A percentile compares a stretch with the other conserved stretches of the same genome.
phyloP scores from a whole-genome alignment of 2,113 vertebrate genomes.

The Pantherophis guttatus region DNA sequence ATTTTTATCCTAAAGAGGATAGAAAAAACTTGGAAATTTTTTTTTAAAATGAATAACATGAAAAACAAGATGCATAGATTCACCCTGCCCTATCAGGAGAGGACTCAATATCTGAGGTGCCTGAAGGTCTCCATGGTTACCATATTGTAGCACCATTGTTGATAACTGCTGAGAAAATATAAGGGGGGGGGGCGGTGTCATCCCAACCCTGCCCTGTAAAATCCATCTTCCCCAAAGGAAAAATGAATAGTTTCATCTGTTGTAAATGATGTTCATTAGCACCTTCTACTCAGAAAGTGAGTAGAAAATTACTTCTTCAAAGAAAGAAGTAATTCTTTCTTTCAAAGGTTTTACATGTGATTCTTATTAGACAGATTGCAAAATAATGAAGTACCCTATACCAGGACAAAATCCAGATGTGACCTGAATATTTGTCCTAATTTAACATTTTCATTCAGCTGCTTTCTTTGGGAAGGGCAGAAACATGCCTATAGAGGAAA shows the following conservation, averaged over 20 bases:
- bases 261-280: background rate
- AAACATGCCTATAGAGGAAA: background rate
- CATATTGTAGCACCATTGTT: background rate
- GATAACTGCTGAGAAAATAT: background rate
- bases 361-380: background rate
- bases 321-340: background rate
- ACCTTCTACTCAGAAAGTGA: background rate
- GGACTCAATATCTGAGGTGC: background rate
- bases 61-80: background rate
- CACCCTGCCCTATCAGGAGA: background rate
- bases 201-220: background rate
- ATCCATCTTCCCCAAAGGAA: background rate
- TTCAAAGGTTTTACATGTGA: background rate
- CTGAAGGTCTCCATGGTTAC: background rate
- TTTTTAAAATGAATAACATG: background rate
- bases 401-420: background rate
- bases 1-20: background rate
- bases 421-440: background rate
- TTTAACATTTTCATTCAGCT: background rate
- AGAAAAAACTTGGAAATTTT: background rate
- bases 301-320: too few species aligned
- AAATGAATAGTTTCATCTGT: background rate
- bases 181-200: background rate
- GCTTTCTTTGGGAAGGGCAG: background rate
- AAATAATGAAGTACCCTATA: background rate